A percentile compares a stretch with the other conserved stretches of the same genome.
Evolutionary conservation across 92 coral and sea anemone species (phyloP).

Genomic region (Zoanthus sociatus): DNA sequence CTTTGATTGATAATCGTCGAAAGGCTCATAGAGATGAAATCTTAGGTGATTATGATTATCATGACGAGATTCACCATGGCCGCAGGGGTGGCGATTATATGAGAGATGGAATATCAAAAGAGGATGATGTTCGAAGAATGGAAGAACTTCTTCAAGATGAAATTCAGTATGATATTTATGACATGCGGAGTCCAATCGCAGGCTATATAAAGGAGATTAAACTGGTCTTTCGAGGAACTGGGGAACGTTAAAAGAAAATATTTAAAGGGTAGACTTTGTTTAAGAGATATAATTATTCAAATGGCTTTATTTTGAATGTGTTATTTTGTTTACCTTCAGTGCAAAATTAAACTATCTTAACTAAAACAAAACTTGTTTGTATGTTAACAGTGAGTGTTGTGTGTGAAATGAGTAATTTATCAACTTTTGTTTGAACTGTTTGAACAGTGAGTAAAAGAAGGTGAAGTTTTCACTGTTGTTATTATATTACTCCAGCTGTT

Average conservation of each 20-base stretch:
- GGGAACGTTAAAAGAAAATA: not conserved
- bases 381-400: no score
- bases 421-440: no score
- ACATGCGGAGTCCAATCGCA: slow-evolving; percentile 53
- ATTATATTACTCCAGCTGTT: no score
- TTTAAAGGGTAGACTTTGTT: no score
- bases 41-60: slow-evolving; percentile 84
- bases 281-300: no score
- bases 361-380: no score
- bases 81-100: slow-evolving; percentile 93
- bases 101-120: slow-evolving; percentile 89
- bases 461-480: no score
- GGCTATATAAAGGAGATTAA: slow-evolving; percentile 75
- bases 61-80: slow-evolving; percentile 97
- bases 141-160: slow-evolving; percentile 68
- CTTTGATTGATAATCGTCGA: slow-evolving; percentile 76
- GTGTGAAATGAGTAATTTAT: no score
- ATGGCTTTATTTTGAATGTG: no score
- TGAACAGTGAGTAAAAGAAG: no score
- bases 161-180: slow-evolving; percentile 53
- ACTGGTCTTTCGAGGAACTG: slow-evolving; percentile 88
- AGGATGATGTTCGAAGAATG: slow-evolving; percentile 70
- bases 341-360: no score
- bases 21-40: slow-evolving; percentile 83
- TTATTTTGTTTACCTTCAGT: no score